Conservation (phyloP, 2,888 invertebrate species). For the Anthoptus insignis region DNA sequence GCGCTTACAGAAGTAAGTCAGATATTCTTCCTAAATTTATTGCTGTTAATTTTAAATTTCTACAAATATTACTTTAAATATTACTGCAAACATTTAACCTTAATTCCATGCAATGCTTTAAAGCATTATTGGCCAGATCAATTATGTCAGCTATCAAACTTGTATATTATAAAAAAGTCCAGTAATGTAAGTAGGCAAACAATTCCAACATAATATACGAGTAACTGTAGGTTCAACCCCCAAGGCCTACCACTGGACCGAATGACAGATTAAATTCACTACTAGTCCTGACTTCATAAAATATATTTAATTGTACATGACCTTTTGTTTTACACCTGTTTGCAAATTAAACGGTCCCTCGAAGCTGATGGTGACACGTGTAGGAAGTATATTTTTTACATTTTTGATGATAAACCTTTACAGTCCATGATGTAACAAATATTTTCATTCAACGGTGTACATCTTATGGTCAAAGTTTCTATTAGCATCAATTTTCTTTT, state of each 20-base stretch:
- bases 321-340: background rate
- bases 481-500: too few relatives aligned
- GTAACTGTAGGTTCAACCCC: conserved; percentile 4
- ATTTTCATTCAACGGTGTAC: background rate
- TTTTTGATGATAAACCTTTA: background rate
- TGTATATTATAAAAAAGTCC: conserved; percentile 7
- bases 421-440: too few relatives aligned
- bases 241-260: conserved; percentile 1
- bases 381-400: background rate
- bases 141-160: conserved; percentile 32
- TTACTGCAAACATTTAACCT: conserved; percentile 21
- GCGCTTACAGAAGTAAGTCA: conserved; percentile 13
- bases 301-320: background rate
- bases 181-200: conserved; percentile 15
- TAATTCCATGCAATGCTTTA: conserved; percentile 34
- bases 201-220: conserved; percentile 15
- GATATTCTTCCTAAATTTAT: background rate
- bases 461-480: background rate
- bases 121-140: conserved; percentile 33
- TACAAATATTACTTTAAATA: conserved; percentile 11
- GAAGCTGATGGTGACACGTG: too few relatives aligned
- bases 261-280: background rate
- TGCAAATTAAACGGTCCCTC: too few relatives aligned
- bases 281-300: background rate
- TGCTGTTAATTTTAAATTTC: conserved; percentile 17